Evolutionary conservation across 2,797 vertebrate genomes (phyloP).

Genomic region (Rhyacichthys aspro): DNA sequence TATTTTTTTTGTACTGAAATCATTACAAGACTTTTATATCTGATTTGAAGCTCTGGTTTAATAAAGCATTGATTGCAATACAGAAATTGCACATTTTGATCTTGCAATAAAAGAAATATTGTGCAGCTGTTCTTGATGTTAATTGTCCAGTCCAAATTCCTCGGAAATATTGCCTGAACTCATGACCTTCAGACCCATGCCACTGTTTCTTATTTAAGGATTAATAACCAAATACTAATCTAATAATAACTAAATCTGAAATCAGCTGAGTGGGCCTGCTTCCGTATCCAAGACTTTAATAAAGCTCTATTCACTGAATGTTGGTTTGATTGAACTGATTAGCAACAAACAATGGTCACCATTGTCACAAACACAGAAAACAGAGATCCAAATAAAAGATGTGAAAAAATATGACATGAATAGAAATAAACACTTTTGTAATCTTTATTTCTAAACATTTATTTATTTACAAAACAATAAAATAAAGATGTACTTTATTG

Average conservation of each 20-base stretch:
- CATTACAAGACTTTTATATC: too few relatives aligned
- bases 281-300: conserved; percentile 32
- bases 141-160: not conserved
- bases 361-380: conserved; percentile 41
- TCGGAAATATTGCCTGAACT: not conserved
- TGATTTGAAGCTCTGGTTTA: not conserved
- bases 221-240: conserved; percentile 17
- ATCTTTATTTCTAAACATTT: too few relatives aligned
- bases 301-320: conserved; percentile 52
- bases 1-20: too few relatives aligned
- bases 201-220: not conserved
- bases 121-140: too few relatives aligned
- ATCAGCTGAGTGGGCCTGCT: conserved; percentile 51
- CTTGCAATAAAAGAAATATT: too few relatives aligned
- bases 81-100: too few relatives aligned
- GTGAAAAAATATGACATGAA: conserved; percentile 8
- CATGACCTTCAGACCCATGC: not conserved
- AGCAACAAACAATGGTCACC: conserved; percentile 45
- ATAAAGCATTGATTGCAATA: not conserved
- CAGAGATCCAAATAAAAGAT: conserved; percentile 29
- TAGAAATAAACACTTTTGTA: too few relatives aligned
- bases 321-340: conserved; percentile 49
- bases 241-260: conserved; percentile 31
- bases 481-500: too few relatives aligned
- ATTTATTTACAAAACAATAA: too few relatives aligned